Percentiles rank a stretch among this genome's conserved stretches.
phyloP scores from a whole-genome alignment of 2,888 invertebrate species.

The Sarcophaga rosellei region DNA sequence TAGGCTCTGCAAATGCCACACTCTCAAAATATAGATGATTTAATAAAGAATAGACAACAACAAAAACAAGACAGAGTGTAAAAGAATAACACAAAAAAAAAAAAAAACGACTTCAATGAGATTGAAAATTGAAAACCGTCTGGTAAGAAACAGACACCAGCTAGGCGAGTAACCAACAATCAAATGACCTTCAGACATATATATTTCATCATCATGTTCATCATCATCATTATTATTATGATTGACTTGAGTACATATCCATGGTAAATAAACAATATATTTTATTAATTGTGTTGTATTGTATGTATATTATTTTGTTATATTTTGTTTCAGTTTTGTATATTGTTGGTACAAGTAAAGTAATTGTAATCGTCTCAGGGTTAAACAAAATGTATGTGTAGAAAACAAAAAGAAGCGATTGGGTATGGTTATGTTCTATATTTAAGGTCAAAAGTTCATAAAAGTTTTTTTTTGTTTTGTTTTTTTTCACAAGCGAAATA shows the following conservation, averaged over 20 bases:
- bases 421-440: slow-evolving; percentile 7
- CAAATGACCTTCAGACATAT: slow-evolving; percentile 32
- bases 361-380: not conserved
- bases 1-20: too few relatives aligned
- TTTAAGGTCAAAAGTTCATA: slow-evolving; percentile 43
- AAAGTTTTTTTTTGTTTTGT: not conserved
- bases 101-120: not conserved
- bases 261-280: not conserved
- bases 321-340: too few relatives aligned
- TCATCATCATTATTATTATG: not conserved
- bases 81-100: not conserved
- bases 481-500: not conserved
- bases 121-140: not conserved
- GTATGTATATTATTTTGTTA: not conserved
- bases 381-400: not conserved
- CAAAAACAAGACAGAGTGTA: too few relatives aligned
- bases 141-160: not conserved
- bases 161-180: not conserved
- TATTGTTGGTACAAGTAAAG: not conserved
- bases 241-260: not conserved
- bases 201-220: slow-evolving; percentile 28
- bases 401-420: not conserved
- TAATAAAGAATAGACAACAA: too few relatives aligned
- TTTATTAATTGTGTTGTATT: not conserved
- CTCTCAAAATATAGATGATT: too few relatives aligned